Conservation (phyloP, 2,888 invertebrate species). For the Hirtodrosophila histrioides region DNA sequence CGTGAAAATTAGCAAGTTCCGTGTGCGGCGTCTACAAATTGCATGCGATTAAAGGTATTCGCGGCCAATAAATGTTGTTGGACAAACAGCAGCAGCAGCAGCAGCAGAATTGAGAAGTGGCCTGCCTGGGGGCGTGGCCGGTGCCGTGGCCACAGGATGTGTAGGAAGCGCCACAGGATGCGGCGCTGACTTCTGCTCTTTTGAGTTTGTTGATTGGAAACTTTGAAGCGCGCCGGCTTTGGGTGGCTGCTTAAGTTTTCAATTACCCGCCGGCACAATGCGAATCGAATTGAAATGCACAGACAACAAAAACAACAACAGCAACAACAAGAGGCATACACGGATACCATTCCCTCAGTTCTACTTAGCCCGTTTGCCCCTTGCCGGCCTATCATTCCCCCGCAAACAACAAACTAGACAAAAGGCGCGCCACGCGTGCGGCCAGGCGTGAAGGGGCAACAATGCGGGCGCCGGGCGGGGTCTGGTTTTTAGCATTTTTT, state of each 20-base stretch:
- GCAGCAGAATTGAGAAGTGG: conserved; percentile 5
- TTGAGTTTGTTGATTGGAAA: conserved; percentile 60
- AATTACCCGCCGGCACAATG: conserved; percentile 69
- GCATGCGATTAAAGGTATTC: conserved; percentile 78
- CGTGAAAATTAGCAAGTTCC: conserved; percentile 74
- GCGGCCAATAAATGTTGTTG: conserved; percentile 76
- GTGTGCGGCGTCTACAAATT: conserved; percentile 65
- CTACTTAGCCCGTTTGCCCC: neutral
- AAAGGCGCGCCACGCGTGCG: conserved; percentile 74
- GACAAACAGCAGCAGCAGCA: conserved; percentile 59
- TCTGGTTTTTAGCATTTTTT: conserved; percentile 41
- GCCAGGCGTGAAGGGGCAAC: conserved; percentile 62
- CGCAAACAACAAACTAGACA: conserved; percentile 56
- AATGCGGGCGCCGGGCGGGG: conserved; percentile 21
- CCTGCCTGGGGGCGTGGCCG: conserved; percentile 18
- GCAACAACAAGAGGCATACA: conserved; percentile 48
- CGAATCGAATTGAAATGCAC: conserved; percentile 66
- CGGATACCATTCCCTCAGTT: conserved; percentile 6
- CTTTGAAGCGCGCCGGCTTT: conserved; percentile 53
- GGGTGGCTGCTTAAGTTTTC: conserved; percentile 69
- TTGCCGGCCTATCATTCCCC: conserved; percentile 13
- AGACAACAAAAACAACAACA: conserved; percentile 6
- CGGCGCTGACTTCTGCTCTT: conserved; percentile 36
- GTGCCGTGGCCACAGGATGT: conserved; percentile 53
- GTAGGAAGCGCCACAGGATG: conserved; percentile 51